Evolutionary conservation across 2,797 vertebrate species (phyloP).

Genomic region (Anas flavirostris): DNA sequence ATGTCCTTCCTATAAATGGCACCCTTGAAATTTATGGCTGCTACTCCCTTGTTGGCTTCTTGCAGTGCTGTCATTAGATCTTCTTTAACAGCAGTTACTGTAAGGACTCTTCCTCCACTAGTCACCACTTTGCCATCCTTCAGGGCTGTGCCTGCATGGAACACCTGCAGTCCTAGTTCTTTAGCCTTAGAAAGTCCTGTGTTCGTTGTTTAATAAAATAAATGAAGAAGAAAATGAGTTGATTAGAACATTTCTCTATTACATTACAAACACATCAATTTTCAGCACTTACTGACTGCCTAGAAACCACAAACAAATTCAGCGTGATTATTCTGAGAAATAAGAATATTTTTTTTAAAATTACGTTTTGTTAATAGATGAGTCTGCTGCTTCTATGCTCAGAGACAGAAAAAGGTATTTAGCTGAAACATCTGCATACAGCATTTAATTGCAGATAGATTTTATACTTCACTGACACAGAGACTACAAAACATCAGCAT

Average conservation of each 20-base stretch:
- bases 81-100: constrained; percentile 84
- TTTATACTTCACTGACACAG: not conserved
- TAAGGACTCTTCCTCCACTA: constrained; percentile 91
- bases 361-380: not conserved
- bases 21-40: constrained; percentile 83
- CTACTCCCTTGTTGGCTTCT: constrained; percentile 85
- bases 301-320: not conserved
- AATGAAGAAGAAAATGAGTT: not conserved
- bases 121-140: constrained; percentile 85
- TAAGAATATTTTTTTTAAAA: not conserved
- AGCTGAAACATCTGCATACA: not conserved
- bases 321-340: not conserved
- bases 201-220: not conserved
- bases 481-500: not conserved
- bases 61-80: constrained; percentile 83
- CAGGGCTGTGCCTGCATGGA: constrained; percentile 90
- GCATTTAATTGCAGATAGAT: not conserved
- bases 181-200: constrained; percentile 85
- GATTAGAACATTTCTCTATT: not conserved
- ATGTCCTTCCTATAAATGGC: constrained; percentile 91
- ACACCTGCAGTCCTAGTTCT: constrained; percentile 88
- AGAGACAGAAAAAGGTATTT: not conserved
- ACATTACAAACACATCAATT: not conserved
- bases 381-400: not conserved
- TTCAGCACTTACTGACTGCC: fast-evolving